Conservation (phyloP, 2,888 invertebrate genomes). For the Cyclophora albipunctata region DNA sequence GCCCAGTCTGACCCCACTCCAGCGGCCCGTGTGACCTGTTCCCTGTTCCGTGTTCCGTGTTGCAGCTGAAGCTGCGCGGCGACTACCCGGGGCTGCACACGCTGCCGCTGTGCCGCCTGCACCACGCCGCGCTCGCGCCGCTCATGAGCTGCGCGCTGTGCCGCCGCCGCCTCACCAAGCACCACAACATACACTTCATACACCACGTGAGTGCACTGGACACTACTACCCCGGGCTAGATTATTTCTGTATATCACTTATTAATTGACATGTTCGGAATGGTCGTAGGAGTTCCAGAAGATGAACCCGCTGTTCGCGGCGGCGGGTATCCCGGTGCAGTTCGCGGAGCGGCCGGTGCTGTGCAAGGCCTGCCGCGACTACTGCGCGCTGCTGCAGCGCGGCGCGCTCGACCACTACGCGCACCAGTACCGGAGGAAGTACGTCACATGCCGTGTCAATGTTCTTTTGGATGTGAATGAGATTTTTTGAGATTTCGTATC, state of each 20-base stretch:
- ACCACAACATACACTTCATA: conserved; percentile 84
- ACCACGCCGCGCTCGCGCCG: conserved; percentile 82
- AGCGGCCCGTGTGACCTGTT: too few relatives aligned
- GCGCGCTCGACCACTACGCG: conserved; percentile 75
- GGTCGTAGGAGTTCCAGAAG: conserved; percentile 65
- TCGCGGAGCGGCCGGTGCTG: conserved; percentile 82
- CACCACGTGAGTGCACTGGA: conserved; percentile 63
- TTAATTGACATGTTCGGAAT: neutral
- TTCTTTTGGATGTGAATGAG: too few relatives aligned
- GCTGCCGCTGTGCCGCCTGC: conserved; percentile 81
- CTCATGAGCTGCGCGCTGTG: conserved; percentile 86
- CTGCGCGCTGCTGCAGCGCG: conserved; percentile 81
- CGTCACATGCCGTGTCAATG: conserved; percentile 12
- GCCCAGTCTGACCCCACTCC: too few relatives aligned
- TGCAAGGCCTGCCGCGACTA: conserved; percentile 89
- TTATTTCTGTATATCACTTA: too few relatives aligned
- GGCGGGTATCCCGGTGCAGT: conserved; percentile 80
- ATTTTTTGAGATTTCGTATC: too few relatives aligned
- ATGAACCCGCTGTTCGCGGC: conserved; percentile 74
- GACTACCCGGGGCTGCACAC: conserved; percentile 81
- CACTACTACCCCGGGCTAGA: neutral
- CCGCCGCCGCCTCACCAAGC: conserved; percentile 82
- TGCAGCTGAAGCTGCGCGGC: conserved; percentile 73
- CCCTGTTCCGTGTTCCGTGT: neutral
- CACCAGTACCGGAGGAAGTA: conserved; percentile 51